Base-by-base conservation (phyloP, 2,797 vertebrate species). In the Limosa lapponica region DNA sequence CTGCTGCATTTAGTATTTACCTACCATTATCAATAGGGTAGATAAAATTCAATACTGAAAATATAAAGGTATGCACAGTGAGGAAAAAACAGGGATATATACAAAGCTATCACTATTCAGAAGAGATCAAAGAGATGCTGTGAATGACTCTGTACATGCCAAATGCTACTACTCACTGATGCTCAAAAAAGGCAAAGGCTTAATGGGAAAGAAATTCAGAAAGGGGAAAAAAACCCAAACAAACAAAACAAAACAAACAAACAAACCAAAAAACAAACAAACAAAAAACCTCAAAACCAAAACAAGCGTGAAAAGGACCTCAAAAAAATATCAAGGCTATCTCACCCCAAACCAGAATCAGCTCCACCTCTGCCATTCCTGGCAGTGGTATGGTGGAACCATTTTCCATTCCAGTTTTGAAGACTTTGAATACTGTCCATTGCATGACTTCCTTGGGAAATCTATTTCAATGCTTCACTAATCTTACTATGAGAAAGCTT, bases 311-410 rank as follows among this genome's bases (percentile, higher is more conserved):
- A 17, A 55, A 84, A 16, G 2, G 19, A 52, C 37, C 10, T 61
- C 24, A 52, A 80, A 19, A 44, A 62, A 48, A 27, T 1, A 54
- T 8, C 52, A n/a, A 46, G 32, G 13, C 7, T 36, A 6, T 44
- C 16, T 61, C 25, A n/a, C 9, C 7, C 13, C 25, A 72, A 46
- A 64, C 10, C 13, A 52, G 41, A 62, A 78, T 4, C n/a, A 37
- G 14, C 46, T 52, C 37, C 72, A 22, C 13, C 13, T 32, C 49
- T 67, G 52, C 36, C 62, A 32, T 19, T 54, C 30, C 51, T 0
- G 0, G 12, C 46, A 75, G 28, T 4, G 24, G 34, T 25, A 48
- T 0, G 0, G 20, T 22, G 54, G 34, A 65, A 57, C 8, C 0
- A 0, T n/a, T 3, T 32, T 3, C 39, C 17, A 1, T 14, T 27